Evolutionary conservation across 2,113 vertebrate species (phyloP), one percentile per base, ranked within the genome.

Genomic region (Mobula birostris): DNA sequence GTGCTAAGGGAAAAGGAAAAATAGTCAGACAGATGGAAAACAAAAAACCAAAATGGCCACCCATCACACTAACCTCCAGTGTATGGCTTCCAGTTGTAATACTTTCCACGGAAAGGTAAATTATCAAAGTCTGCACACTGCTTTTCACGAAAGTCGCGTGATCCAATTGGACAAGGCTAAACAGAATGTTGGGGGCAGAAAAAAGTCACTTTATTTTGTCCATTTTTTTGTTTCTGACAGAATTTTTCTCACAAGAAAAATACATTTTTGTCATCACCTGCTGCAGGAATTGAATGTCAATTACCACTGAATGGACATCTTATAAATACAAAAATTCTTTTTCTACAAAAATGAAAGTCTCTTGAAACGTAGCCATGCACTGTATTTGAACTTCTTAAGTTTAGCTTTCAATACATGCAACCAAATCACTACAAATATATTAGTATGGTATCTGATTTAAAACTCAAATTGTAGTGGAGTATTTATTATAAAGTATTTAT

Each of bases 61-160:
- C 17, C 72, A 93, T 82, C 72, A 82, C 95, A 96, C 96, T 95
- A 95, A 99, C 99, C 98, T 97, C 99, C 98, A 96, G 98, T 99
- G 97, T 99, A 99, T 95, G 98, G 99, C 95, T 99, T 99, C 99
- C 99, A 99, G 97, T 98, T 99, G 97, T 99, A 99, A 96, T 98
- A 99, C 95, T 99, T 99, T 96, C 98, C 98, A 76, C 99, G 98
- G 95, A 99, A 99, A 96, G 98, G 97, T 98, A 98, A 97, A 97
- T 95, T 98, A 97, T 99, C 98, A 96, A 99, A 99, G 95, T 99
- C 98, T 0, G 98, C 98, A 94, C 99, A 99, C 94, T 99, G 99
- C 95, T 99, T 99, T 96, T 99, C 98, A 95, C 99, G 97, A 96
- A 99, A 99, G 96, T 99, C 98, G 93, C 97, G 98, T 88, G 98